Evolutionary conservation across 1,140 invertebrate genomes (phyloP).

Genomic region (Hesperophylax magnus): DNA sequence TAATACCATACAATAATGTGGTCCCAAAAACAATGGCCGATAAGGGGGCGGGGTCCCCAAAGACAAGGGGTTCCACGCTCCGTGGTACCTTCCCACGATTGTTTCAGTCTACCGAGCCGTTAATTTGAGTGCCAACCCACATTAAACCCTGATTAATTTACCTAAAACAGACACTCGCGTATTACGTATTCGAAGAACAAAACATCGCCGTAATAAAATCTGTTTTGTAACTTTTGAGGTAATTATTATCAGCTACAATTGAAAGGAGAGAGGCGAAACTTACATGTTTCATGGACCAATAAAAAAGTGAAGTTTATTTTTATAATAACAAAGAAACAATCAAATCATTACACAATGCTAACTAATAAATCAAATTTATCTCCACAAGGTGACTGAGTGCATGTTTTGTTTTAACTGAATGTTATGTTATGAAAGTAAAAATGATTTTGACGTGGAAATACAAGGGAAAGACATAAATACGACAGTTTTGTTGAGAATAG

Average conservation of each 20-base stretch:
- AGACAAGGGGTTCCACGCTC: background rate
- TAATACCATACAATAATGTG: no score
- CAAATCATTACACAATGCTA: no score
- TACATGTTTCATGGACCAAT: background rate
- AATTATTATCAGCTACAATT: background rate
- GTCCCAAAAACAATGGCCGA: background rate
- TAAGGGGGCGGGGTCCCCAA: background rate
- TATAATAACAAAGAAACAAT: background rate
- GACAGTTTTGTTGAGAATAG: no score
- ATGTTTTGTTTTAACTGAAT: no score
- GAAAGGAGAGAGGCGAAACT: background rate
- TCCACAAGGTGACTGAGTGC: no score
- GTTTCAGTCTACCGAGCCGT: background rate
- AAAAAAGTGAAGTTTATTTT: background rate
- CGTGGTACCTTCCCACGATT: background rate
- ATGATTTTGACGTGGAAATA: no score
- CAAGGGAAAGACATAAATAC: no score
- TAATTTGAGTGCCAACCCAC: background rate
- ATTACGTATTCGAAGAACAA: background rate
- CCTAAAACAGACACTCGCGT: no score
- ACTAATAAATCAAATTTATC: no score
- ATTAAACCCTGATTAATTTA: no score
- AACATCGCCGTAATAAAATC: background rate
- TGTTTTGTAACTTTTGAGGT: slow-evolving; percentile 7
- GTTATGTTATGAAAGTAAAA: no score